Conservation (phyloP, 2,797 vertebrate genomes). For the Lagorchestes hirsutus region DNA sequence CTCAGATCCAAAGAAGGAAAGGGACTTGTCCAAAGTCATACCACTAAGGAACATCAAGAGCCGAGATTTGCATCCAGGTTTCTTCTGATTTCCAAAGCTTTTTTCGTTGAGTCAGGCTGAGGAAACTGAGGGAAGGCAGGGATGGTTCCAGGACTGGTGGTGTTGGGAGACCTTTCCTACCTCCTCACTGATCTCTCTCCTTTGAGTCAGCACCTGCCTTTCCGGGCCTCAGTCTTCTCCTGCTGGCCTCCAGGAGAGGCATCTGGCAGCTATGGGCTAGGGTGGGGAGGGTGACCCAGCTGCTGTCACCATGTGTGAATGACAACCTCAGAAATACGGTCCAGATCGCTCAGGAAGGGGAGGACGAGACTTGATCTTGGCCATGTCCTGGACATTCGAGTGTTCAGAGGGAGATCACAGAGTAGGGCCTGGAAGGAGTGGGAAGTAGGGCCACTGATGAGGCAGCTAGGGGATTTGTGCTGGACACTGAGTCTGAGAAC, state of each 20-base stretch:
- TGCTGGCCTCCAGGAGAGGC: background rate
- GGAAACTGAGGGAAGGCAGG: background rate
- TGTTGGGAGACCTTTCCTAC: background rate
- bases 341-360: slow-evolving; percentile 74
- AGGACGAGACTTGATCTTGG: slow-evolving; percentile 74
- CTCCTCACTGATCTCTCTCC: background rate
- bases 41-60: background rate
- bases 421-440: slow-evolving; percentile 43
- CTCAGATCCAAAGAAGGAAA: background rate
- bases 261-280: slow-evolving; percentile 52
- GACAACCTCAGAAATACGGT: slow-evolving; percentile 67
- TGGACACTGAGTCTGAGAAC: slow-evolving; percentile 63
- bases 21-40: background rate
- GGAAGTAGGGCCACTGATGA: slow-evolving; percentile 44
- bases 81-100: background rate
- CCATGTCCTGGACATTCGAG: slow-evolving; percentile 76
- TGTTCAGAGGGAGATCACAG: slow-evolving; percentile 66
- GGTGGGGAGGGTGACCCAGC: slow-evolving; percentile 60
- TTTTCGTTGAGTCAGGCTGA: background rate
- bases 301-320: slow-evolving; percentile 64
- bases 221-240: rapidly evolving
- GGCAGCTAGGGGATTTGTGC: slow-evolving; percentile 55
- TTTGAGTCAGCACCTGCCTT: rapidly evolving
- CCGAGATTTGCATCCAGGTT: background rate
- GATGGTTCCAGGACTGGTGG: background rate